A percentile compares a stretch with the other conserved stretches of the same genome.
These are phyloP conservation scores for Hybognathus amarus DNA, from an alignment of 2,797 vertebrate genomes.

Conservation along the genomic window DNA sequence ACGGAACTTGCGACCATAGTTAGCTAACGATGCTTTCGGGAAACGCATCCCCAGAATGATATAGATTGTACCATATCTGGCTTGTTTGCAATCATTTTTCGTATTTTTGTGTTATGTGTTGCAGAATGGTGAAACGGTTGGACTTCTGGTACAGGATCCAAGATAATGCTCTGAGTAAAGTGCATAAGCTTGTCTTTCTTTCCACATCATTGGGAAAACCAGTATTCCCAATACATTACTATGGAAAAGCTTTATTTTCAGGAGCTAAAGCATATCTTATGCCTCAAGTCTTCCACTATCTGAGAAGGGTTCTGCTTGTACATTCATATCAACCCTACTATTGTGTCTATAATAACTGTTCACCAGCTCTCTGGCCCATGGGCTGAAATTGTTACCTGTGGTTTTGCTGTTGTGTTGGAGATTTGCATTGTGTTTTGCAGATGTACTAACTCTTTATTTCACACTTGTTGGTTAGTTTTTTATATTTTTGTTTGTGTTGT, in stretches of 20 bases:
- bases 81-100: neutral
- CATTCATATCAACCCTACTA: neutral
- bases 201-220: constrained; percentile 2
- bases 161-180: constrained; percentile 88
- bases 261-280: constrained; percentile 4
- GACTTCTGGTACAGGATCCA: constrained; percentile 91
- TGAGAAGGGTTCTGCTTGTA: constrained; percentile 26
- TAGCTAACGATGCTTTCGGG: too few relatives aligned
- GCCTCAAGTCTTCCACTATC: constrained; percentile 5
- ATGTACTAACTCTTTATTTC: neutral
- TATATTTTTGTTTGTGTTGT: constrained; percentile 23
- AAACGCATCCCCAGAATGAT: too few relatives aligned
- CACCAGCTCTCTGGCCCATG: neutral
- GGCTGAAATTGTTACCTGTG: constrained; percentile 4
- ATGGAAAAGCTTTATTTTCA: constrained; percentile 30
- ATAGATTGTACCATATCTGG: neutral
- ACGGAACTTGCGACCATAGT: too few relatives aligned
- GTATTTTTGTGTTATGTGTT: constrained; percentile 59
- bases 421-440: constrained; percentile 4
- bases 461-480: neutral
- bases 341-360: constrained; percentile 1
- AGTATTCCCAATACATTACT: constrained; percentile 10
- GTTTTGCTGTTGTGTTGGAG: neutral
- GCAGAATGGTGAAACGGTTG: constrained; percentile 89
- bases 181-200: neutral